A percentile compares a stretch with the other conserved stretches of the same genome.
Conservation (phyloP, 1,140 invertebrate genomes). For the Heliconius melpomene region DNA sequence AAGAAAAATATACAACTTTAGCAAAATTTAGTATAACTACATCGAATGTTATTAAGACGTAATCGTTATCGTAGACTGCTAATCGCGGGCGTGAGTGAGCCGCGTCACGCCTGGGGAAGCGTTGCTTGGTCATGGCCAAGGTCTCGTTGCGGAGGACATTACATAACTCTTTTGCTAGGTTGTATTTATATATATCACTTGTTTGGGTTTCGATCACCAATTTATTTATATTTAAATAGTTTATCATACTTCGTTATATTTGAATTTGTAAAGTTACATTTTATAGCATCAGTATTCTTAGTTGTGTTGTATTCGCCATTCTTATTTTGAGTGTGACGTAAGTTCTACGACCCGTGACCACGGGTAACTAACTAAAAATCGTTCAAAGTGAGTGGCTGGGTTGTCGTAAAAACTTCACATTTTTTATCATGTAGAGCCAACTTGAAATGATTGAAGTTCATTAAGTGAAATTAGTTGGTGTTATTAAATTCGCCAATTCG, state of each 20-base stretch:
- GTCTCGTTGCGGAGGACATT: slow-evolving; percentile 63
- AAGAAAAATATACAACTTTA: not conserved
- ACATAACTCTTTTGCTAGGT: slow-evolving; percentile 65
- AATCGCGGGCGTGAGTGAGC: slow-evolving; percentile 56
- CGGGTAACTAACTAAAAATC: slow-evolving; percentile 5
- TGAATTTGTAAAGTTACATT: not conserved
- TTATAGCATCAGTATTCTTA: not conserved
- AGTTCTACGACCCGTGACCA: not conserved
- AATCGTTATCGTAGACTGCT: slow-evolving; percentile 62
- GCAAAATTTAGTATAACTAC: slow-evolving; percentile 31
- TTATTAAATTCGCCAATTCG: not conserved
- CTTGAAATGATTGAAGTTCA: not conserved
- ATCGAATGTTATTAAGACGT: slow-evolving; percentile 39
- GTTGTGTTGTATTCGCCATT: not conserved
- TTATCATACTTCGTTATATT: not conserved
- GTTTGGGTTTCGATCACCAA: slow-evolving; percentile 37
- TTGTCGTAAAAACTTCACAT: not conserved
- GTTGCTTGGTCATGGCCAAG: slow-evolving; percentile 76
- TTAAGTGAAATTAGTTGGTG: not conserved
- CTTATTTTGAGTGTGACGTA: slow-evolving; percentile 2
- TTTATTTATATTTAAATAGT: not conserved
- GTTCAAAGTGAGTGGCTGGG: not conserved
- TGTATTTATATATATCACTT: slow-evolving; percentile 42
- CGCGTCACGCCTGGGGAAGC: slow-evolving; percentile 64
- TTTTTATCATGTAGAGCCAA: not conserved